These are phyloP conservation scores for Mionectes olivaceus DNA, from an alignment of 2,797 vertebrate species.

Conservation along the genomic window DNA sequence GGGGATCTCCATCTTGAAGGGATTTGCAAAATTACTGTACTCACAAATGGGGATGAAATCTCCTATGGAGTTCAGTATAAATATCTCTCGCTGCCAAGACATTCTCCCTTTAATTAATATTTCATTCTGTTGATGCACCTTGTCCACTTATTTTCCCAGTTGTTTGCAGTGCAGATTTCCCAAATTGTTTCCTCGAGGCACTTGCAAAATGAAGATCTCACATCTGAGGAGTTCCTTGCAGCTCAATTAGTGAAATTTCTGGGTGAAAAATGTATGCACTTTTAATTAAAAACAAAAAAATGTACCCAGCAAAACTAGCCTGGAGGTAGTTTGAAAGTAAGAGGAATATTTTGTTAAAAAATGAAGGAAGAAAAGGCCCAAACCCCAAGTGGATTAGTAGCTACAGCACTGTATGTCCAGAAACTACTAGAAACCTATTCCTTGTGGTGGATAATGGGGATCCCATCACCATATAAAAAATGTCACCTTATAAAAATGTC, in stretches of 20 bases:
- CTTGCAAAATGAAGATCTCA: constrained; percentile 15
- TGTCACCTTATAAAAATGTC: neutral
- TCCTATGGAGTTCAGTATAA: neutral
- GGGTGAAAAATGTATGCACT: constrained; percentile 41
- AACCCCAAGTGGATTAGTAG: neutral
- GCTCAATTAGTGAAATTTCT: constrained; percentile 61
- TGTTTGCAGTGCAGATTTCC: constrained; percentile 60
- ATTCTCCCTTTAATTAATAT: constrained; percentile 58
- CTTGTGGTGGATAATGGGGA: neutral
- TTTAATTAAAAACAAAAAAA: constrained; percentile 45
- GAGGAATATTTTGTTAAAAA: neutral
- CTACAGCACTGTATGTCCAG: neutral
- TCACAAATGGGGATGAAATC: neutral
- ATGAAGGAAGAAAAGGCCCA: neutral
- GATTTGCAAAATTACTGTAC: neutral
- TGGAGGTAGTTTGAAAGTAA: neutral
- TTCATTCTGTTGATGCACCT: constrained; percentile 47
- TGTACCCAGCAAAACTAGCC: neutral
- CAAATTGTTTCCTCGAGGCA: constrained; percentile 41
- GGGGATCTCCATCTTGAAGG: neutral
- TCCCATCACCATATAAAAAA: neutral
- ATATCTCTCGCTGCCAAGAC: neutral
- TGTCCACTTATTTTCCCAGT: constrained; percentile 59
- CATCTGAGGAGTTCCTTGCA: constrained; percentile 23
- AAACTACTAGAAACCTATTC: neutral